Evolutionary conservation across 2,888 invertebrate species (phyloP), one percentile per base, ranked within the genome.

Genomic region (Argyresthia albistria): DNA sequence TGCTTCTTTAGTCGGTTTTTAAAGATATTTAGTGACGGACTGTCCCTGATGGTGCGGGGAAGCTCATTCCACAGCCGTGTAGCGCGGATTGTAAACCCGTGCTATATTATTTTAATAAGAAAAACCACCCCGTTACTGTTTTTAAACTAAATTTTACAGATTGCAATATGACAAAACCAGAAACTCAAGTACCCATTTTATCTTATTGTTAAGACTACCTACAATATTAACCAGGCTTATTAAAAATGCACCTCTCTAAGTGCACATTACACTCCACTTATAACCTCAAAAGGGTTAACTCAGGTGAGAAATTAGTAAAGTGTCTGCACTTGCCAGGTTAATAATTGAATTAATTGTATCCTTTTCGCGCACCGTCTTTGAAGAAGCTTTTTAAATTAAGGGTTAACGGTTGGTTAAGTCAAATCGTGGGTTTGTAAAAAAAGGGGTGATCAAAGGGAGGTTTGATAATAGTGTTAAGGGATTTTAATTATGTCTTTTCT

Each of bases 261-360:
- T 53, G 50, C 14, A 8, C n/a, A 39, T 46, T 37, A 14, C 12
- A 12, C 11, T 56, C 51, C 62, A 62, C 65, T 64, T 63, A 69
- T 67, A 60, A 52, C 60, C 60, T 59, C 62, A 58, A 65, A 72
- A 67, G 56, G 50, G 63, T 56, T 56, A 58, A 72, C 53, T 67
- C 76, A 76, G 76, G 76, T 76, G 74, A 70, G 58, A 73, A 76
- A 76, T 76, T 67, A 72, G 67, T 61, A 59, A 61, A 72, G 73
- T 64, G 70, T 63, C 72, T 75, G 76, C 65, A 59, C 60, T 70
- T 74, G 75, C 67, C 70, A 71, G 59, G 57, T 63, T 69, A 69
- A 74, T 73, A 67, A 67, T 61, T 53, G 62, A 59, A 66, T 67
- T 71, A 70, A 69, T 67, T 55, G 55, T 50, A 51, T 50, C 56